Percentiles rank a stretch among this genome's conserved stretches.
These are phyloP conservation scores for Meles meles DNA, from an alignment of 2,113 vertebrate genomes.

Conservation along the genomic window DNA sequence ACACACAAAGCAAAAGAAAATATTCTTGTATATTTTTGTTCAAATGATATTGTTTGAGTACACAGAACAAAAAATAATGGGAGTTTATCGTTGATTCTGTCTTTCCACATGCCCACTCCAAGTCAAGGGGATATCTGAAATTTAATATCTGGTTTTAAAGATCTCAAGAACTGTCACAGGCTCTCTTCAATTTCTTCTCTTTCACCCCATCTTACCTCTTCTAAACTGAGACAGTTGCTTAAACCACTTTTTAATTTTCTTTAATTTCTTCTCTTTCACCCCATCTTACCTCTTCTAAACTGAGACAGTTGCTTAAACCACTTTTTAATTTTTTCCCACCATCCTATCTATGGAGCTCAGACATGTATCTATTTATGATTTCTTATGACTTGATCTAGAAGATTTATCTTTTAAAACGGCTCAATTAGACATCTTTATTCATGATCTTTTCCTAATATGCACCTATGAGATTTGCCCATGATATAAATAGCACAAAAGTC, in stretches of 20 bases:
- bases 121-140: neutral
- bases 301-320: neutral
- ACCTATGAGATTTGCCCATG: neutral
- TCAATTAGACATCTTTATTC: neutral
- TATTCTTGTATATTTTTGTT: neutral
- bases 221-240: neutral
- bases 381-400: neutral
- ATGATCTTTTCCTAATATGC: neutral
- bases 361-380: neutral
- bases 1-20: neutral
- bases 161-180: neutral
- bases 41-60: neutral
- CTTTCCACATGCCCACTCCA: neutral
- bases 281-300: neutral
- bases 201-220: neutral
- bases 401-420: neutral
- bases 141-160: neutral
- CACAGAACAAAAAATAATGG: neutral
- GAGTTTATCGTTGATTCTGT: neutral
- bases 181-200: neutral
- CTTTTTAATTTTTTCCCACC: neutral
- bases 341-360: neutral
- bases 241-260: no score
- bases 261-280: neutral
- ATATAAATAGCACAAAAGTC: neutral